A percentile compares a stretch with the other conserved stretches of the same genome.
phyloP scores from a whole-genome alignment of 92 coral and sea anemone species.

The Epizoanthus rinbou region DNA sequence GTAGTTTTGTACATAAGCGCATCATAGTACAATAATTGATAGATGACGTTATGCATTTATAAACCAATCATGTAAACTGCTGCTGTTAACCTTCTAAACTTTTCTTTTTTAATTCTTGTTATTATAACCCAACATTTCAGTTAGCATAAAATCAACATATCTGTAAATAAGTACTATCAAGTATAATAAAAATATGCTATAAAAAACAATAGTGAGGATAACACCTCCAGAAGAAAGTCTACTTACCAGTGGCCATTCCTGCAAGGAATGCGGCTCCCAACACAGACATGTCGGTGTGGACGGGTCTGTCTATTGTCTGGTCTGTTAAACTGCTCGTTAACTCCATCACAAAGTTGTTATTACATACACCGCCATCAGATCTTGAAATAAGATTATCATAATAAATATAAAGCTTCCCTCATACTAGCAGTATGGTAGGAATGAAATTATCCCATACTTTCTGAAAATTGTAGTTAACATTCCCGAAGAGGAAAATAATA shows the following conservation, averaged over 20 bases:
- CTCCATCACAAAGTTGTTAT: conserved; percentile 95
- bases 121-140: too few species aligned
- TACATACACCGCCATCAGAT: conserved; percentile 94
- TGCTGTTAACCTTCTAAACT: too few species aligned
- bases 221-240: background rate
- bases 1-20: too few species aligned
- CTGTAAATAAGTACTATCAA: too few species aligned
- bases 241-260: conserved; percentile 87
- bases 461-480: background rate
- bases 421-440: background rate
- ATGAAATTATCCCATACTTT: background rate
- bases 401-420: background rate
- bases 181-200: too few species aligned
- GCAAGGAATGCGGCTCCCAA: conserved; percentile 96
- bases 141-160: too few species aligned
- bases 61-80: too few species aligned
- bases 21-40: too few species aligned
- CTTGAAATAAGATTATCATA: conserved; percentile 46
- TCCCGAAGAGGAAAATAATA: too few species aligned
- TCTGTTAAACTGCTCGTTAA: conserved; percentile 86
- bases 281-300: conserved; percentile 94
- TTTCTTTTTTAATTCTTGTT: too few species aligned
- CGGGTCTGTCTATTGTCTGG: conserved; percentile 88
- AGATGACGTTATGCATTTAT: too few species aligned
- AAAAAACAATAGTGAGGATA: too few species aligned